Percentiles rank a stretch among this genome's conserved stretches.
Evolutionary conservation across 92 coral and sea anemone genomes (phyloP).

Genomic region (Epizoanthus rinbou): DNA sequence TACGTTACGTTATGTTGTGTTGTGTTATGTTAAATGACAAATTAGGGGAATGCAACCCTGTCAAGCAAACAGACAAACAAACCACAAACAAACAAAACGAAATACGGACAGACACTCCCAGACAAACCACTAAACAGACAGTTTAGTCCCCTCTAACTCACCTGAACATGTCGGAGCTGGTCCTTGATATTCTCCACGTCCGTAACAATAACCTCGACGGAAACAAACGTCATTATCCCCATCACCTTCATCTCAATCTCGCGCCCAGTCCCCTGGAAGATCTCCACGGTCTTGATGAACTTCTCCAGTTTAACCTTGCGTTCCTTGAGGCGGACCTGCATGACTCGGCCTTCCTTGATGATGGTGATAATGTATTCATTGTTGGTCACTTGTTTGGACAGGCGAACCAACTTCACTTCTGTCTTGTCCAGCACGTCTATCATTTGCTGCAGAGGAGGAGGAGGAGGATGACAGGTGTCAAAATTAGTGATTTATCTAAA

Average conservation of each 20-base stretch:
- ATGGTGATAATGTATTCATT: slow-evolving; percentile 90
- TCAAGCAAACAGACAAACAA: no score
- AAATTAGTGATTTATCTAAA: no score
- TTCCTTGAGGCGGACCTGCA: slow-evolving; percentile 87
- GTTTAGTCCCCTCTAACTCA: slow-evolving; percentile 13
- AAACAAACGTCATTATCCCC: slow-evolving; percentile 86
- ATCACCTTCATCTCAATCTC: slow-evolving; percentile 81
- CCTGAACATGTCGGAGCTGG: slow-evolving; percentile 88
- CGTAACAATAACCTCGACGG: slow-evolving; percentile 86
- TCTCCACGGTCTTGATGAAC: slow-evolving; percentile 86
- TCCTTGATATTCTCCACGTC: slow-evolving; percentile 82
- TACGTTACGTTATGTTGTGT: no score
- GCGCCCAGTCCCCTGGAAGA: slow-evolving; percentile 78
- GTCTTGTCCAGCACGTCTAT: slow-evolving; percentile 87
- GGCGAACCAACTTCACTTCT: slow-evolving; percentile 80
- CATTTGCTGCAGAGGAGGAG: slow-evolving; percentile 58
- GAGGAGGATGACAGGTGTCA: not conserved
- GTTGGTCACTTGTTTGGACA: slow-evolving; percentile 86
- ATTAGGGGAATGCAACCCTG: no score
- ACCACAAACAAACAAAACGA: no score
- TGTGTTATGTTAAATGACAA: no score
- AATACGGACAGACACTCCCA: no score
- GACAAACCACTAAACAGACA: no score
- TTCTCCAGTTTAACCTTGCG: slow-evolving; percentile 88
- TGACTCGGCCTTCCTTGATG: slow-evolving; percentile 85